phyloP scores from a whole-genome alignment of 1,140 invertebrate genomes.

The Coenobita brevimanus region DNA sequence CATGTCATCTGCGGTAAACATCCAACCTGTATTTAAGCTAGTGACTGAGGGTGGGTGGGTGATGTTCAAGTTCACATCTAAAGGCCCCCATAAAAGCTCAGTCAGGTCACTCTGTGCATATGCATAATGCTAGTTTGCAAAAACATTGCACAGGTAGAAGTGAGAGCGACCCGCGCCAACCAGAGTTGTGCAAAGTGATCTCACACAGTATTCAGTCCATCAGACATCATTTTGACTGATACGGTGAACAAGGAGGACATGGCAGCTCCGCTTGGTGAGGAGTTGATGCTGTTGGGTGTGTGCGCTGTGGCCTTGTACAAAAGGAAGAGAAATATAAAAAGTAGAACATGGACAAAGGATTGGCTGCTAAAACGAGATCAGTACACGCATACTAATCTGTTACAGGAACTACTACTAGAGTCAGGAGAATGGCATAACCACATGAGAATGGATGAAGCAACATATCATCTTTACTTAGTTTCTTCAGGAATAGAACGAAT shows the following conservation, averaged over 20 bases:
- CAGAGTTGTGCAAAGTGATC: no score
- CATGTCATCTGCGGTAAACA: no score
- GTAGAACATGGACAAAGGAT: conserved; percentile 2
- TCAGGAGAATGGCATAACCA: background rate
- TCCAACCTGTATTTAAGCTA: no score
- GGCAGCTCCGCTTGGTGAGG: conserved; percentile 16
- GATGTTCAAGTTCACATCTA: no score
- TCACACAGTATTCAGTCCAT: no score
- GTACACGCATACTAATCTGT: background rate
- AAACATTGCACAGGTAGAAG: no score
- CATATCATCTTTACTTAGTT: background rate
- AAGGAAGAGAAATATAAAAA: background rate
- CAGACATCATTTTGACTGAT: no score
- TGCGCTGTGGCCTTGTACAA: conserved; percentile 5
- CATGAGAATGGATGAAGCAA: background rate
- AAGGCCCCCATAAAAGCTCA: no score
- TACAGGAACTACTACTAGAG: conserved; percentile 10
- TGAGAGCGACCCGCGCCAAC: no score
- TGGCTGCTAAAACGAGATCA: conserved; percentile 10
- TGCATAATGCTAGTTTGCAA: no score
- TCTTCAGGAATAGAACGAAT: background rate
- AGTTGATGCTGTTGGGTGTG: background rate
- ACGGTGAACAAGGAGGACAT: background rate
- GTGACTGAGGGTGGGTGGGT: no score
- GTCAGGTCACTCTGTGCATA: no score